These are phyloP conservation scores for Rhaphigaster nebulosa DNA, from an alignment of 2,888 invertebrate genomes.

Conservation along the genomic window DNA sequence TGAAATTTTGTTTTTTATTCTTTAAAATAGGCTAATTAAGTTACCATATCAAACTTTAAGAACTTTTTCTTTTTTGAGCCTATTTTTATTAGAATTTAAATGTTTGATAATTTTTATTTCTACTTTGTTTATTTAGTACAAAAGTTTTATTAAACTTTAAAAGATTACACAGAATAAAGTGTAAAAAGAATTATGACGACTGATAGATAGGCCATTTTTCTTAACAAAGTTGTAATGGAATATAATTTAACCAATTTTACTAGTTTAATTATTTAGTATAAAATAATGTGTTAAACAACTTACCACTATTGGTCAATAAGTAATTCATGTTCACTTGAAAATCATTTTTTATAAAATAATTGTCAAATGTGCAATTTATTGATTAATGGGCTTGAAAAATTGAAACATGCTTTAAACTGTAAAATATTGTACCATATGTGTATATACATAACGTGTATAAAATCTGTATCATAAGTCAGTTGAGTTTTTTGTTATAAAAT, in stretches of 20 bases:
- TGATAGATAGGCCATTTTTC: background rate
- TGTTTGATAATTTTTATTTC: background rate
- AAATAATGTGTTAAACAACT: background rate
- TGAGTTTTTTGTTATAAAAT: background rate
- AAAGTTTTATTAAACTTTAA: background rate
- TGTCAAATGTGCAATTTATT: background rate
- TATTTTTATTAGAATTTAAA: background rate
- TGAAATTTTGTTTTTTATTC: background rate
- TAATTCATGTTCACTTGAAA: background rate
- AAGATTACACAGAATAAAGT: background rate
- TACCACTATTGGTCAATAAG: background rate
- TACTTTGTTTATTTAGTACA: background rate
- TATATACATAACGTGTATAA: conserved; percentile 1
- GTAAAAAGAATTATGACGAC: background rate
- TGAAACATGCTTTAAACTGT: background rate
- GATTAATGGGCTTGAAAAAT: background rate
- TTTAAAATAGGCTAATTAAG: background rate
- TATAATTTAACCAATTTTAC: background rate
- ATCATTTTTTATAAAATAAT: background rate
- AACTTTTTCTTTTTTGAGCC: background rate
- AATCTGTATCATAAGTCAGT: background rate
- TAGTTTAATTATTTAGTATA: background rate
- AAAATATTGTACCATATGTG: background rate
- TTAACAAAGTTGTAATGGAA: background rate
- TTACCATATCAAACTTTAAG: background rate